Evolutionary conservation across 2,797 vertebrate species (phyloP).

Genomic region (Poecilia gillii): DNA sequence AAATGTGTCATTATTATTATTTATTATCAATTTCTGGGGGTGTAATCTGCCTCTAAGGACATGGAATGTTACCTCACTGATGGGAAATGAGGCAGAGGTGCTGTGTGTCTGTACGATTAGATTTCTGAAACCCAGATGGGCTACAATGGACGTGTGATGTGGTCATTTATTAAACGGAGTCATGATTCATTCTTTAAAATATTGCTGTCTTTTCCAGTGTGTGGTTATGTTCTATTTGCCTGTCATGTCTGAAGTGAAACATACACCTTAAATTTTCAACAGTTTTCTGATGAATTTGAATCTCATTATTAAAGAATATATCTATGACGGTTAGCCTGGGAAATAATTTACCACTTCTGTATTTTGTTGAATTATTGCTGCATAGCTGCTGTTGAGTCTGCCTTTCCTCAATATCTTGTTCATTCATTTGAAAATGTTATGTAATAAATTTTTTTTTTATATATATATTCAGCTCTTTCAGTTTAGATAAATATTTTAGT

Average conservation of each 20-base stretch:
- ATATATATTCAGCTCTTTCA: background rate
- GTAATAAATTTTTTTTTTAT: background rate
- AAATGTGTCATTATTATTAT: too few species aligned
- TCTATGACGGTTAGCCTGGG: background rate
- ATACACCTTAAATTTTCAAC: background rate
- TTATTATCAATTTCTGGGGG: background rate
- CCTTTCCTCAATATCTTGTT: background rate
- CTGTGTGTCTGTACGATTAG: background rate
- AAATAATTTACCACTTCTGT: background rate
- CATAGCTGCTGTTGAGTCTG: background rate
- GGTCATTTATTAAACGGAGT: background rate
- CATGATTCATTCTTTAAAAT: background rate
- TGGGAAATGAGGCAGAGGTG: background rate
- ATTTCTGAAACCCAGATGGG: background rate
- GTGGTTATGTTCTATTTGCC: background rate
- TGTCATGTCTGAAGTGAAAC: background rate
- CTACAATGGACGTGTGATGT: background rate
- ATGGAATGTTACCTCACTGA: background rate
- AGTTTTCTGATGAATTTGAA: background rate
- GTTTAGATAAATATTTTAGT: background rate
- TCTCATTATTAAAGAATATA: background rate
- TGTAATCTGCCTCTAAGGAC: background rate
- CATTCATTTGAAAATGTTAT: background rate
- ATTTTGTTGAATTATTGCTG: background rate
- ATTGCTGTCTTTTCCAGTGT: background rate